These are phyloP conservation scores for Sebastes goodei DNA, from an alignment of 2,797 vertebrate genomes.

Conservation along the genomic window DNA sequence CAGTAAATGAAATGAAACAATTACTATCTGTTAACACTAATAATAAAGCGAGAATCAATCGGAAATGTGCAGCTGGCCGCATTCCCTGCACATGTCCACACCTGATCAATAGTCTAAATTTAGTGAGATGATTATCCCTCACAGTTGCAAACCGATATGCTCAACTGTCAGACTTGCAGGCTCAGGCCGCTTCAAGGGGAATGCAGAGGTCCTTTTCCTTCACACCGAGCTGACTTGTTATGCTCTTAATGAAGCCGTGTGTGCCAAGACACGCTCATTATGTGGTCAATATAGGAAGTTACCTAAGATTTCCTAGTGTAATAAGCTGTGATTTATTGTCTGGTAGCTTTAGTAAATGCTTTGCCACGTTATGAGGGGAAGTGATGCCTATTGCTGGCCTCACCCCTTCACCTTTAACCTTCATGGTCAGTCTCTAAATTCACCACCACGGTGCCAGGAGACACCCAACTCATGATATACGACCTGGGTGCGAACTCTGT, in stretches of 20 bases:
- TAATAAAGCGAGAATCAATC: neutral
- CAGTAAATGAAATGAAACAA: neutral
- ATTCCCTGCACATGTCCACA: slow-evolving; percentile 59
- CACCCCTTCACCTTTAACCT: slow-evolving; percentile 72
- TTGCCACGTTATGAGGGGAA: slow-evolving; percentile 14
- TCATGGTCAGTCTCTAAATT: slow-evolving; percentile 80
- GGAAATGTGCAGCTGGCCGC: slow-evolving; percentile 1
- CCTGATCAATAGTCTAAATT: slow-evolving; percentile 82
- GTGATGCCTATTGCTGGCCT: slow-evolving; percentile 3
- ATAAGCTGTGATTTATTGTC: neutral
- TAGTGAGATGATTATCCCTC: slow-evolving; percentile 77
- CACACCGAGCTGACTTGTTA: slow-evolving; percentile 10
- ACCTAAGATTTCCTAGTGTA: neutral
- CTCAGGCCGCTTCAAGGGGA: slow-evolving; percentile 69
- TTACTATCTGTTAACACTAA: neutral
- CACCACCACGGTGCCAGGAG: slow-evolving; percentile 72
- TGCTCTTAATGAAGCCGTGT: slow-evolving; percentile 3
- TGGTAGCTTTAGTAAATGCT: neutral
- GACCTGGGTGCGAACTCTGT: slow-evolving; percentile 29
- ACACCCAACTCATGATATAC: slow-evolving; percentile 51
- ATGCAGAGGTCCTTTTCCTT: slow-evolving; percentile 46
- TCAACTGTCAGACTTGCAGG: slow-evolving; percentile 56
- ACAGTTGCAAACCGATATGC: slow-evolving; percentile 77
- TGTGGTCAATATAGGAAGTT: neutral
- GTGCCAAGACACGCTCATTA: neutral